phyloP scores from a whole-genome alignment of 2,797 vertebrate genomes.

The Smutsia temminckii region DNA sequence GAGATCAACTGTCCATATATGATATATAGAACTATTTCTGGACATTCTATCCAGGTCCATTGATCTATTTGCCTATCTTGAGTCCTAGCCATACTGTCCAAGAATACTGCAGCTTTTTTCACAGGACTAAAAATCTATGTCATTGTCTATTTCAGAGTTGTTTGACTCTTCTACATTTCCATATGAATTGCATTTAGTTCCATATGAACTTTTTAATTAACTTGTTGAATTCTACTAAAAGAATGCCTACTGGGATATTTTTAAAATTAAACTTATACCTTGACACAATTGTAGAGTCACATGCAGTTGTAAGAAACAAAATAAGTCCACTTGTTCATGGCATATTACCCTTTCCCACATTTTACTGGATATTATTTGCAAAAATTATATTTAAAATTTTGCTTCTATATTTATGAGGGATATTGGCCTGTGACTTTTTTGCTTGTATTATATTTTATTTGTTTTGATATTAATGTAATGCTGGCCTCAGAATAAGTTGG shows the following conservation, averaged over 20 bases:
- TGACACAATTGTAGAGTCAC: neutral
- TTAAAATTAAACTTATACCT: neutral
- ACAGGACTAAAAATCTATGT: neutral
- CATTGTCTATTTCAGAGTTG: neutral
- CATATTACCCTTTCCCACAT: neutral
- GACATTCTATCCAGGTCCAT: neutral
- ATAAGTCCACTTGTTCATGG: neutral
- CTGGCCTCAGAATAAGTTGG: neutral
- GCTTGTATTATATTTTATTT: neutral
- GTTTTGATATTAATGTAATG: neutral
- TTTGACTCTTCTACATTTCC: neutral
- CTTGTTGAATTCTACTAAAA: neutral
- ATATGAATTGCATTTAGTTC: no score
- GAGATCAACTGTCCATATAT: neutral
- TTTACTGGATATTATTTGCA: neutral
- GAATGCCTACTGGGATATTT: neutral
- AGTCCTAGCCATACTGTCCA: neutral
- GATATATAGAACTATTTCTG: neutral
- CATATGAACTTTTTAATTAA: neutral
- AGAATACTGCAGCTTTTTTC: neutral
- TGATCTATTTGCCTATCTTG: neutral
- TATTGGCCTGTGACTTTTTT: neutral
- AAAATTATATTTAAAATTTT: neutral
- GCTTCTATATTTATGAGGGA: neutral
- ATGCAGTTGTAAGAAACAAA: neutral